A percentile compares a stretch with the other conserved stretches of the same genome.
phyloP scores from a whole-genome alignment of 1,140 invertebrate genomes.

The Dufourea novaeangliae region DNA sequence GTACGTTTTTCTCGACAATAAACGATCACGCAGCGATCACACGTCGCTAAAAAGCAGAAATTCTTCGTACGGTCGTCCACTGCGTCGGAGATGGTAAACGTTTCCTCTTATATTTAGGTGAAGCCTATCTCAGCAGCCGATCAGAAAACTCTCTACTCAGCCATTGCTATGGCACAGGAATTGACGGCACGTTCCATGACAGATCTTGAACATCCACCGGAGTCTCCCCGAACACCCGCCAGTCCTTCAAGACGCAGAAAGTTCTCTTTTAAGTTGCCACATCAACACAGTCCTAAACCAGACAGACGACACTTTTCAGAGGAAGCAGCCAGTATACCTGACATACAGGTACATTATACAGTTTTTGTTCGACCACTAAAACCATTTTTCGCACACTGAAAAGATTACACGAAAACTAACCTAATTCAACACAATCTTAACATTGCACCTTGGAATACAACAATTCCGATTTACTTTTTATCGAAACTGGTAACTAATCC shows the following conservation, averaged over 20 bases:
- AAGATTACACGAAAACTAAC: conserved; percentile 34
- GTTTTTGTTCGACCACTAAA: conserved; percentile 53
- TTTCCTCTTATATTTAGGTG: conserved; percentile 83
- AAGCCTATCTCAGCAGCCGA: conserved; percentile 97
- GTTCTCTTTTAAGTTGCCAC: conserved; percentile 93
- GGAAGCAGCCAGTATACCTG: conserved; percentile 93
- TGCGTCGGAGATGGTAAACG: conserved; percentile 44
- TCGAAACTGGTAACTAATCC: conserved; percentile 6
- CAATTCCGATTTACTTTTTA: conserved; percentile 10
- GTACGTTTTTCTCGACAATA: conserved; percentile 10
- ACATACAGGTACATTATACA: conserved; percentile 89
- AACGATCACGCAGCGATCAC: not conserved
- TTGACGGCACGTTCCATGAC: conserved; percentile 94
- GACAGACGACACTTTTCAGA: conserved; percentile 93
- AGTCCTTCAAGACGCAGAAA: conserved; percentile 92
- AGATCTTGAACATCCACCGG: conserved; percentile 85
- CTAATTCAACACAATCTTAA: conserved; percentile 25
- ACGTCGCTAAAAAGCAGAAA: conserved; percentile 11
- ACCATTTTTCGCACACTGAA: conserved; percentile 28
- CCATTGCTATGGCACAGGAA: conserved; percentile 96
- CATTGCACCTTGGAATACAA: conserved; percentile 20
- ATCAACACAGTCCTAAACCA: conserved; percentile 84
- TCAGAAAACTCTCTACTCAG: conserved; percentile 95
- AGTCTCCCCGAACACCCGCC: conserved; percentile 86
- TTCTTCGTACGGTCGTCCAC: conserved; percentile 9